Evolutionary conservation across 2,113 vertebrate genomes (phyloP).

Genomic region (Delphinus delphis): DNA sequence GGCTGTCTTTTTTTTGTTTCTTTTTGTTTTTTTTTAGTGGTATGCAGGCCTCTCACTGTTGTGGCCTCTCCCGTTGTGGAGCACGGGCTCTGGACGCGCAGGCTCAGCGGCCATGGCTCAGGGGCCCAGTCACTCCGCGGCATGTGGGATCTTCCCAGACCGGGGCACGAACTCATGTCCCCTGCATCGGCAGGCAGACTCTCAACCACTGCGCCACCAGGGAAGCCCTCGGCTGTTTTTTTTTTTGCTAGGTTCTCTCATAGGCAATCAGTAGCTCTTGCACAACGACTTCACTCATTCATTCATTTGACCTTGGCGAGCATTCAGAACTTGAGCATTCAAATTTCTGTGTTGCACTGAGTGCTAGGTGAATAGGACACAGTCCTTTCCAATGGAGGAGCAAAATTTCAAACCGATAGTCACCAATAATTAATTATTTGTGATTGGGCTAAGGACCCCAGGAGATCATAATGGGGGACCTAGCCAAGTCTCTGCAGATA

Average conservation of each 20-base stretch:
- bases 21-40: neutral
- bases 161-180: too few relatives aligned
- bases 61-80: too few relatives aligned
- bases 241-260: neutral
- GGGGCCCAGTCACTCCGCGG: too few relatives aligned
- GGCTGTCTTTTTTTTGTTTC: neutral
- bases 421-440: neutral
- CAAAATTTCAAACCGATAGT: neutral
- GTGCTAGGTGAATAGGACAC: neutral
- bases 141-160: too few relatives aligned
- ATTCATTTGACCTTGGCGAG: neutral
- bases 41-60: too few relatives aligned
- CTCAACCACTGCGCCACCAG: too few relatives aligned
- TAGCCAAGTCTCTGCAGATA: neutral
- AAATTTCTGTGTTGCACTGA: neutral
- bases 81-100: rapidly evolving
- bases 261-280: neutral
- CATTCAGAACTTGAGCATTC: neutral
- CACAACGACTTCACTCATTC: neutral
- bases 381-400: neutral
- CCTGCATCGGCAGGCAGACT: too few relatives aligned
- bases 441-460: neutral
- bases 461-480: neutral
- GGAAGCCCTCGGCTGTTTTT: too few relatives aligned
- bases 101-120: too few relatives aligned